These are phyloP conservation scores for Chalcis sispes DNA, from an alignment of 2,888 invertebrate species.

Conservation along the genomic window DNA sequence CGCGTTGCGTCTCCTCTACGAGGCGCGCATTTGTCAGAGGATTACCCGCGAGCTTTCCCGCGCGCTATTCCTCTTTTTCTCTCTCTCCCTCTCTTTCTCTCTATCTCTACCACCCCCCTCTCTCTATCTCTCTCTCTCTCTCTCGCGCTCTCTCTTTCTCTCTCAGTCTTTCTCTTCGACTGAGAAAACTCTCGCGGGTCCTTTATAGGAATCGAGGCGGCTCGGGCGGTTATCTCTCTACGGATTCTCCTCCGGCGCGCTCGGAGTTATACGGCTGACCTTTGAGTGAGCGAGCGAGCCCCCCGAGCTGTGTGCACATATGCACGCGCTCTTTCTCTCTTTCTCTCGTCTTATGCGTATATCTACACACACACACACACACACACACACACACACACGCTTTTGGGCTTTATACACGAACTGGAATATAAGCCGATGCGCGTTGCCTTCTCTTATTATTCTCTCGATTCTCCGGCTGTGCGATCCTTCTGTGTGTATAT, in stretches of 20 bases:
- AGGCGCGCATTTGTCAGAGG: conserved; percentile 54
- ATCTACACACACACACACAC: too few species aligned
- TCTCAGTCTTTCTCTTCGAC: conserved; percentile 10
- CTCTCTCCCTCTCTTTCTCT: conserved; percentile 5
- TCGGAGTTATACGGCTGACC: conserved; percentile 42
- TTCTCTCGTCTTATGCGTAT: too few species aligned
- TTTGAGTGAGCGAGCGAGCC: conserved; percentile 34
- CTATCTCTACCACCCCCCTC: background rate
- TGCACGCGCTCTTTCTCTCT: background rate
- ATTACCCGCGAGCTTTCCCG: conserved; percentile 42
- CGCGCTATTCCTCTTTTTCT: background rate
- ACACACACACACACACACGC: background rate
- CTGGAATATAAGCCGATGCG: conserved; percentile 28
- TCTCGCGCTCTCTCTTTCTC: conserved; percentile 12
- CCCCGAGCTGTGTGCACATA: conserved; percentile 17
- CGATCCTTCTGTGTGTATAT: too few species aligned
- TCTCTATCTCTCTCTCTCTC: conserved; percentile 9
- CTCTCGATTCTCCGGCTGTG: conserved; percentile 10
- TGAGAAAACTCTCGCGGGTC: conserved; percentile 39
- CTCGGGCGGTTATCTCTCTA: conserved; percentile 31
- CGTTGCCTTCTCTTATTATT: background rate
- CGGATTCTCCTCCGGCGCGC: conserved; percentile 18
- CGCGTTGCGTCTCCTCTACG: too few species aligned
- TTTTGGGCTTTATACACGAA: conserved; percentile 37
- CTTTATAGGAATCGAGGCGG: conserved; percentile 38